Base-by-base conservation (phyloP, 2,797 vertebrate species). In the Pachyuromys duprasi region DNA sequence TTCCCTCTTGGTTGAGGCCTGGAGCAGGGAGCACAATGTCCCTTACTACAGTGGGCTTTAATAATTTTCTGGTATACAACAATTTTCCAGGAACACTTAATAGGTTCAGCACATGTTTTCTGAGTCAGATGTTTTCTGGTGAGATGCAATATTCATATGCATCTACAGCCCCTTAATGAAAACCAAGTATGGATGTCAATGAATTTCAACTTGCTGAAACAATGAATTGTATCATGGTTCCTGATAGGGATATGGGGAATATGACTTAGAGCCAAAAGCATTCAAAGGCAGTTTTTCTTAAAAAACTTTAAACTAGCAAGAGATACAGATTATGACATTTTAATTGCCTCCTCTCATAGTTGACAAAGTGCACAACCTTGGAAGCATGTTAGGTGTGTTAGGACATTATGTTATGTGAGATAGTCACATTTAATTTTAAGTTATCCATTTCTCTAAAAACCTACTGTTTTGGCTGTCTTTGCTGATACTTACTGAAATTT, bases 381-480 rank as follows among this genome's bases (percentile, higher is more conserved):
- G 42, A 31, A n/a, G 18, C n/a, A 42, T 67, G 12, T 3, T 42
- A 62, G 33, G 76, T n/a, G 1, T 63, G 11, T 86, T 89, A n/a
- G 36, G 42, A 33, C n/a, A 69, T 22, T 65, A 42, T 62, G 17
- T 5, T 53, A 42, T 33, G 82, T 31, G 1, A 72, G 22, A 8
- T 89, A 67, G 72, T 70, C 0, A 8, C 11, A 62, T 90, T 86
- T 82, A 63, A 70, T 91, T 82, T 76, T n/a, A 89, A 3, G 22
- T 33, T 63, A 42, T 86, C 5, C 31, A 49, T 89, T 26, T 87
- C 18, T 78, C 8, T 1, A 53, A 63, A 88, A 17, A 92, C 91
- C 72, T 65, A 82, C 78, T 96, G 36, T 95, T 98, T 94, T 83
- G 12, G 22, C 22, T 49, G 49, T 11, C 49, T 49, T 49, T 49